Evolutionary conservation across 2,888 invertebrate genomes (phyloP).

Genomic region (Monochamus alternatus): DNA sequence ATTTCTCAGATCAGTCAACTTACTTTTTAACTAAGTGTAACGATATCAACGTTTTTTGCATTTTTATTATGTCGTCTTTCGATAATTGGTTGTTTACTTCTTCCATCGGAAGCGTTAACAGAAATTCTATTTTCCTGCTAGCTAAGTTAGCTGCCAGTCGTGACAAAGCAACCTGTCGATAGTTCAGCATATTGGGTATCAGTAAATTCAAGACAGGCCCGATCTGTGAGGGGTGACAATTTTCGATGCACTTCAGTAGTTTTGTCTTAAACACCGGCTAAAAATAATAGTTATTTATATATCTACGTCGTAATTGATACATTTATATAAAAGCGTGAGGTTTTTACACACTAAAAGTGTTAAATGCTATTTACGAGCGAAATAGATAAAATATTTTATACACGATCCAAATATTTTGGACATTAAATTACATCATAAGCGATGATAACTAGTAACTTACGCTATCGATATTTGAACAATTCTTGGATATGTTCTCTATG

Average conservation of each 20-base stretch:
- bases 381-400: no score
- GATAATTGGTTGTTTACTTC: conserved; percentile 78
- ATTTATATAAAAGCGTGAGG: neutral
- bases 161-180: conserved; percentile 79
- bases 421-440: conserved; percentile 3
- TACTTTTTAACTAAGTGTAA: conserved; percentile 77
- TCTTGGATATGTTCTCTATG: conserved; percentile 80
- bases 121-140: conserved; percentile 78
- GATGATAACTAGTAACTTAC: conserved; percentile 41
- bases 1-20: conserved; percentile 54
- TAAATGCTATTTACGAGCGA: no score
- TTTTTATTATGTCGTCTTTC: conserved; percentile 79
- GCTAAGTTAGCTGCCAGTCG: conserved; percentile 83
- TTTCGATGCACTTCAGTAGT: conserved; percentile 79
- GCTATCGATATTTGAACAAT: conserved; percentile 43
- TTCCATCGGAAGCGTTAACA: conserved; percentile 77
- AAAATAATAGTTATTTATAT: conserved; percentile 29
- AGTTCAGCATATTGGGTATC: conserved; percentile 78
- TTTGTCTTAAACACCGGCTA: conserved; percentile 81
- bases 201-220: conserved; percentile 80
- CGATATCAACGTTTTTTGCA: conserved; percentile 76
- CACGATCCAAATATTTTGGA: no score
- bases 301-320: no score
- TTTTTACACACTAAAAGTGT: no score
- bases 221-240: conserved; percentile 81